Percentiles rank a stretch among this genome's conserved stretches.
These are phyloP conservation scores for Apodemia hepburni DNA, from an alignment of 2,888 invertebrate species.

Conservation along the genomic window DNA sequence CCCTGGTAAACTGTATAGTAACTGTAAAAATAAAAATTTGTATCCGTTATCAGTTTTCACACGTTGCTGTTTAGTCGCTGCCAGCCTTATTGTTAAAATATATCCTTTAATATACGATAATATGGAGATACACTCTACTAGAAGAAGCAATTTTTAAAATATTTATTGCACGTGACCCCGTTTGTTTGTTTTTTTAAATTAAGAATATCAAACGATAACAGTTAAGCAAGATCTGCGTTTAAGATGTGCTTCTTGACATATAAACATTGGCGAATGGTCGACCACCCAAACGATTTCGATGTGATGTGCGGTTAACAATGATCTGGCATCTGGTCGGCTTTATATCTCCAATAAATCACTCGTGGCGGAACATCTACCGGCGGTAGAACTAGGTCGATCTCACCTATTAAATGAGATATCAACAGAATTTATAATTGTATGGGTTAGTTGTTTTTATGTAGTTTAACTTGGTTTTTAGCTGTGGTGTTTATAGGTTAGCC, in stretches of 20 bases:
- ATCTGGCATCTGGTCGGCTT: conserved; percentile 60
- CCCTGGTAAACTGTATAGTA: too few species aligned
- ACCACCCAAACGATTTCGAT: conserved; percentile 52
- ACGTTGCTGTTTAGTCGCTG: too few species aligned
- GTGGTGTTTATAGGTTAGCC: too few species aligned
- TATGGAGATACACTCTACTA: background rate
- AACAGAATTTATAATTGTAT: background rate
- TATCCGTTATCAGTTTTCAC: too few species aligned
- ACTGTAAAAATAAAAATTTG: too few species aligned
- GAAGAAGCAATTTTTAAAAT: background rate
- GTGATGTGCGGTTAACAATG: conserved; percentile 47
- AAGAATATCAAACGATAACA: conserved; percentile 1
- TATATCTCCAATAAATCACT: conserved; percentile 67
- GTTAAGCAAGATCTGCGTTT: background rate
- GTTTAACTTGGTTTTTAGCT: too few species aligned
- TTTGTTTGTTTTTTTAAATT: background rate
- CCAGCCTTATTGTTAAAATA: too few species aligned
- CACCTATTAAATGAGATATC: background rate
- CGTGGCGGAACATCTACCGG: conserved; percentile 51
- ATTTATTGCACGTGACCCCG: background rate
- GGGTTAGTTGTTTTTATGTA: background rate
- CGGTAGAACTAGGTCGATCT: conserved; percentile 55
- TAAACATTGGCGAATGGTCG: conserved; percentile 29
- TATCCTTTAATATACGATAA: too few species aligned
- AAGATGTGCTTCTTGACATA: background rate